Evolutionary conservation across 53 echinoderm and acorn worm genomes (phyloP).

Genomic region (Temnopleurus reevesii): DNA sequence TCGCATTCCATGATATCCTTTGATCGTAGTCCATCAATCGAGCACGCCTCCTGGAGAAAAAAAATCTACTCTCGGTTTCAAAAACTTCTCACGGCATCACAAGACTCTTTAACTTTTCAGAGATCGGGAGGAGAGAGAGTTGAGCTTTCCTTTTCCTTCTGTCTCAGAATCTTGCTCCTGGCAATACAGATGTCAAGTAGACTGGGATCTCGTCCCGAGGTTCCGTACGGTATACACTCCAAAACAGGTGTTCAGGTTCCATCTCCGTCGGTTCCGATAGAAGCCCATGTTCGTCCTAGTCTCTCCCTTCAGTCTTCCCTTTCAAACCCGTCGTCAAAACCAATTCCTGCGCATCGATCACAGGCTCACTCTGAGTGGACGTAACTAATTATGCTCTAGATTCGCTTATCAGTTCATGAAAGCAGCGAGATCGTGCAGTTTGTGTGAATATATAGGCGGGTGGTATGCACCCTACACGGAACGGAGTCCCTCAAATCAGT

Average conservation of each 20-base stretch:
- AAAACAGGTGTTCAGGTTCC: slow-evolving; percentile 7
- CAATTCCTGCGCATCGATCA: not conserved
- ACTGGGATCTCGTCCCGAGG: not conserved
- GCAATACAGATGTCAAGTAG: not conserved
- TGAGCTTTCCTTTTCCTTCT: slow-evolving; percentile 6
- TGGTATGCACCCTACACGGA: not conserved
- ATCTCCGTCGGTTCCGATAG: not conserved
- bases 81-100: not conserved
- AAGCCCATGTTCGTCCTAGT: not conserved
- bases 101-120: not conserved
- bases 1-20: not conserved
- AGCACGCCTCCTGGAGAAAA: slow-evolving; percentile 12
- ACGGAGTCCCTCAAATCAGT: not conserved
- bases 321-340: not conserved
- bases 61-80: slow-evolving; percentile 13
- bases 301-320: no score
- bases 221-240: not conserved
- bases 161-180: not conserved
- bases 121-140: not conserved
- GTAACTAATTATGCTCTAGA: not conserved
- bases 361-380: not conserved
- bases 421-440: not conserved
- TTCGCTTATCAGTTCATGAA: not conserved
- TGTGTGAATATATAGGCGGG: not conserved
- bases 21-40: not conserved